Percentiles rank a stretch among this genome's conserved stretches.
phyloP scores from a whole-genome alignment of 2,888 invertebrate genomes.

The Agrotis ipsilon region DNA sequence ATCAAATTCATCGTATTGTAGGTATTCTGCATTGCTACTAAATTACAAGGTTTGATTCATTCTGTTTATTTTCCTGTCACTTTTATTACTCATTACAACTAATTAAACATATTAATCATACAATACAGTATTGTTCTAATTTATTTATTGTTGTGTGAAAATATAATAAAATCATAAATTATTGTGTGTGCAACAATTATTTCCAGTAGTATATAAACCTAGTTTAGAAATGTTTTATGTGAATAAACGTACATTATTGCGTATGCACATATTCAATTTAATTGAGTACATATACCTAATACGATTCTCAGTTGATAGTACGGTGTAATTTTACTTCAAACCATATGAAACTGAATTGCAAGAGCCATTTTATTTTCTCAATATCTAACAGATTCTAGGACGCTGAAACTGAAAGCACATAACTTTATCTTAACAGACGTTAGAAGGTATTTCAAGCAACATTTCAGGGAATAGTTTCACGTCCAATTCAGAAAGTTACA shows the following conservation, averaged over 20 bases:
- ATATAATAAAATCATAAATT: slow-evolving; percentile 23
- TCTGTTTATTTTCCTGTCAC: slow-evolving; percentile 58
- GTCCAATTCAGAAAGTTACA: slow-evolving; percentile 2
- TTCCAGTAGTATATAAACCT: slow-evolving; percentile 3
- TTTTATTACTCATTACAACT: slow-evolving; percentile 51
- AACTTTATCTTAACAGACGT: not conserved
- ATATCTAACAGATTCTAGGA: not conserved
- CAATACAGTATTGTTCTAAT: slow-evolving; percentile 34
- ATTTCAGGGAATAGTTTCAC: slow-evolving; percentile 17
- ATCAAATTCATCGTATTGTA: slow-evolving; percentile 23
- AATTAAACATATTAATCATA: slow-evolving; percentile 52
- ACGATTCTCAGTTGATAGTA: not conserved
- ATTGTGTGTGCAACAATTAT: slow-evolving; percentile 28
- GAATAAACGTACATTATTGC: not conserved
- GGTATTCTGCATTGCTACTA: slow-evolving; percentile 1
- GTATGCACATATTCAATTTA: not conserved
- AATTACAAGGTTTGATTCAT: slow-evolving; percentile 47
- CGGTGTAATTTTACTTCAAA: not conserved
- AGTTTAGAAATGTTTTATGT: not conserved
- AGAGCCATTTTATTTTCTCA: not conserved
- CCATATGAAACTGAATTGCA: not conserved
- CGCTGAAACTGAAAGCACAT: too few relatives aligned
- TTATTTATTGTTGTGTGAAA: slow-evolving; percentile 39
- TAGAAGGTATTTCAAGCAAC: not conserved
- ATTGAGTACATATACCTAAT: not conserved